Evolutionary conservation across 2,888 invertebrate species (phyloP).

Genomic region (Subacronicta megacephala): DNA sequence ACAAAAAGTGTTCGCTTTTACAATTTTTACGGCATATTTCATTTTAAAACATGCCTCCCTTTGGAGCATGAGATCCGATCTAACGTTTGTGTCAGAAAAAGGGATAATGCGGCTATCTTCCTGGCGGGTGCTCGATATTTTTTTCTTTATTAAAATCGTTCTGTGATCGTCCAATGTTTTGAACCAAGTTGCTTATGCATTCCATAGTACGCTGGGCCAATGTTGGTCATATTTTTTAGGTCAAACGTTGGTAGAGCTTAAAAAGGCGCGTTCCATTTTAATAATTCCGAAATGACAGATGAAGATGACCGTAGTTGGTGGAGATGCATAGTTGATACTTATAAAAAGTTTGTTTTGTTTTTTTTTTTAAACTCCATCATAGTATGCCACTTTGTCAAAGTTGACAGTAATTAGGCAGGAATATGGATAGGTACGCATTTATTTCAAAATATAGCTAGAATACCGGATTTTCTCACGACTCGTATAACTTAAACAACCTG

Average conservation of each 20-base stretch:
- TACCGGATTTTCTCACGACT: not conserved
- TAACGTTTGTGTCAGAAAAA: conserved; percentile 83
- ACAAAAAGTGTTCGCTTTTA: conserved; percentile 82
- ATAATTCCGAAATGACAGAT: conserved; percentile 85
- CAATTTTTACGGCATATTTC: conserved; percentile 82
- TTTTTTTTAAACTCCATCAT: conserved; percentile 36
- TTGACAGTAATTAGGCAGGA: conserved; percentile 40
- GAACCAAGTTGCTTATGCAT: conserved; percentile 21
- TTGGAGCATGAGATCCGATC: conserved; percentile 84
- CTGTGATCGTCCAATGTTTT: conserved; percentile 33
- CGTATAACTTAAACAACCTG: not conserved
- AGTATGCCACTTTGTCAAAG: conserved; percentile 41
- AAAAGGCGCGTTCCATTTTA: conserved; percentile 62
- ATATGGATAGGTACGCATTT: conserved; percentile 19
- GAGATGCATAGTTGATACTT: conserved; percentile 50
- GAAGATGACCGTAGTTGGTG: conserved; percentile 77
- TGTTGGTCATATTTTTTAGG: conserved; percentile 14
- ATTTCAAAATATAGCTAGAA: not conserved
- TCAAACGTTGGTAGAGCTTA: conserved; percentile 20
- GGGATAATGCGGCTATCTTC: conserved; percentile 81
- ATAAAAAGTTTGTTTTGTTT: conserved; percentile 47
- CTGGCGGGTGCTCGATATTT: conserved; percentile 80
- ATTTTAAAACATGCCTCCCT: conserved; percentile 74
- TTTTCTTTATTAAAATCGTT: conserved; percentile 54
- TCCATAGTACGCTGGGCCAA: conserved; percentile 2